These are phyloP conservation scores for Drosophila triauraria DNA, from an alignment of 1,140 invertebrate species.

Conservation along the genomic window DNA sequence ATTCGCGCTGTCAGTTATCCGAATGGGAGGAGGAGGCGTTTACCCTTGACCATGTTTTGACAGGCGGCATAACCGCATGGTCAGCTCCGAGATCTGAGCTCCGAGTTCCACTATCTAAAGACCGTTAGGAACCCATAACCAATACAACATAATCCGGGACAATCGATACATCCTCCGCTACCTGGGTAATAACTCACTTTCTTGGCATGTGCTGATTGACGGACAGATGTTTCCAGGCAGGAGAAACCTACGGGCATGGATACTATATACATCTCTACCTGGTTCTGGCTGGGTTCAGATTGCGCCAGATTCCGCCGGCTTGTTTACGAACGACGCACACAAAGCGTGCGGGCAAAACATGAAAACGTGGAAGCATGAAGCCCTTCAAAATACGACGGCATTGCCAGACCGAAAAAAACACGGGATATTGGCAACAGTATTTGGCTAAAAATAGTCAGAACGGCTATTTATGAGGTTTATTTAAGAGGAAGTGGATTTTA, in stretches of 20 bases:
- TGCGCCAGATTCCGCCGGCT: slow-evolving; percentile 49
- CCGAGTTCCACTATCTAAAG: neutral
- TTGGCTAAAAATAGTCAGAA: slow-evolving; percentile 1
- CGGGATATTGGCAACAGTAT: neutral
- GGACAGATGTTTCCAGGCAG: slow-evolving; percentile 64
- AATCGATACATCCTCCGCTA: slow-evolving; percentile 37
- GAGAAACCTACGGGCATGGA: slow-evolving; percentile 1
- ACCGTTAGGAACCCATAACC: slow-evolving; percentile 52
- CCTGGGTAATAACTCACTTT: slow-evolving; percentile 57
- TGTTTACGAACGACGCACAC: slow-evolving; percentile 39
- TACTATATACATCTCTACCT: slow-evolving; percentile 25
- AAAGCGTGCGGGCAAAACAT: slow-evolving; percentile 31
- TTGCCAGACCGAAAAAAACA: slow-evolving; percentile 13
- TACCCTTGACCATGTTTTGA: slow-evolving; percentile 78
- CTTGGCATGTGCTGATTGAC: slow-evolving; percentile 48
- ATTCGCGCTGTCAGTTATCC: slow-evolving; percentile 17
- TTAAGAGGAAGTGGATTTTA: neutral
- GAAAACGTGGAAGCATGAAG: slow-evolving; percentile 37
- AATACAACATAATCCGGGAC: slow-evolving; percentile 20
- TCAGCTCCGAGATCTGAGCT: neutral
- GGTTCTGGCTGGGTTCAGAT: slow-evolving; percentile 46
- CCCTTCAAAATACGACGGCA: slow-evolving; percentile 11
- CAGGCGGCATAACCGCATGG: slow-evolving; percentile 33
- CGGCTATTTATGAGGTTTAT: neutral
- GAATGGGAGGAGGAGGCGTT: slow-evolving; percentile 9